Base-by-base conservation (phyloP, 2,113 vertebrate species). In the Gambusia holbrooki region DNA sequence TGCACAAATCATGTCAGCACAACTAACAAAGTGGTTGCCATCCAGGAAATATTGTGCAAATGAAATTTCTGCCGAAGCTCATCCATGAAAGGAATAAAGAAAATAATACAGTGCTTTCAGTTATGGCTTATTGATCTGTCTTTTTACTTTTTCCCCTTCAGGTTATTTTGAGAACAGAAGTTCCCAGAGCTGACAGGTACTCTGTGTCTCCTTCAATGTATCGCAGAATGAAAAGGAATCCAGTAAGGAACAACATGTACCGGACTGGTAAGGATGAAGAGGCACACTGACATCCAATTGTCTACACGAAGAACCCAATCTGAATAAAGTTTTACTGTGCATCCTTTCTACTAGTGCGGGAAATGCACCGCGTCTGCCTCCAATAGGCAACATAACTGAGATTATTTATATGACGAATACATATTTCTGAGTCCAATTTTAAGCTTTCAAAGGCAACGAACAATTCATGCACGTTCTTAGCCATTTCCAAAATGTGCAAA, bases 121-220 rank as follows among this genome's bases (percentile, higher is more conserved):
- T 70, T 2, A 48, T 73, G n/a, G 19, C 72, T 80, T 68, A 73
- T 73, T 71, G 71, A 78, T 83, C 33, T 10, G 42, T 71, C 29
- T 42, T 74, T 69, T 71, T 5, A 10, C 37, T 37, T 51, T 69
- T 69, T 63, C 66, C 62, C 33, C 64, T 45, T 66, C 3, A 51
- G 71, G 48, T 71, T 7, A 17, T 69, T 32, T 68, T 29, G 12
- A 64, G 5, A 63, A 40, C 13, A 27, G 13, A 67, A 48, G 27
- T 8, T 37, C 71, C 27, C 27, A 40, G 15, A 58, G 75, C 69
- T 73, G 71, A 27, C 19, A 0, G 19, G 67, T 58, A 77, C 30
- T 51, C 8, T 0, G 15, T 17, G 64, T 69, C 29, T 61, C 28
- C 11, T 32, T 74, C 3, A 14, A 68, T 63, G 35, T 61, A 54